Evolutionary conservation across 2,888 invertebrate species (phyloP), one percentile per base, ranked within the genome.

Genomic region (Notodonta dromedarius): DNA sequence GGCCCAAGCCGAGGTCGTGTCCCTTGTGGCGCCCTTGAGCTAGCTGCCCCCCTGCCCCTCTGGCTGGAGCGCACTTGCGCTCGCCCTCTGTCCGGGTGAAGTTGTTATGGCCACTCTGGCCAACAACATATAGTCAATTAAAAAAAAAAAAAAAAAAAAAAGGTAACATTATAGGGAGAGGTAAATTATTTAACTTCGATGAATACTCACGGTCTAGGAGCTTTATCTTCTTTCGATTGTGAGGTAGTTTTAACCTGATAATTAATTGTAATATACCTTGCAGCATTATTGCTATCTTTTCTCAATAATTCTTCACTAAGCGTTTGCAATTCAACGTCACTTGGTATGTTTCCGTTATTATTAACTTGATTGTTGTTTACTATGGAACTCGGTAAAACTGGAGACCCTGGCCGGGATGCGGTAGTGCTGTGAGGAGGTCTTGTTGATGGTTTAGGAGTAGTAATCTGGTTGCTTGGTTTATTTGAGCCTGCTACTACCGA

Each of bases 211-310:
- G 96, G 96, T 73, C 94, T 87, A 39, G 97, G 95, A 8, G 97
- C 97, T 85, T 96, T 95, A 82, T 98, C 97, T 13, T 90, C 94
- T 59, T 89, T 90, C 14, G 96, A 96, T 57, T 94, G 94, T 9
- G 96, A 96, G 2, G 95, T 94, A 0, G 97, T 97, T 83, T 95
- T 95, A 67, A 95, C 96, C 89, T 98, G 97, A 65, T 95, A 94
- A 84, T 97, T 96, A 2, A 97, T 79, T 0, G 94, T 95, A n/a
- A 97, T 92, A 70, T 95, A 94, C 78, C 90, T 95, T 7, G 96
- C 95, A 51, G 96, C 96, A 83, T 97, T 97, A 83, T 97, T 97
- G 0, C 87, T 88, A 80, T 97, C 97, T 80, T 96, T 96, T 61
- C 94, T 94, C 62, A 96, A 94, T 24, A 97, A 87, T 59, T 95